A percentile compares a stretch with the other conserved stretches of the same genome.
phyloP scores from a whole-genome alignment of 2,113 vertebrate genomes.

The Zeus faber region DNA sequence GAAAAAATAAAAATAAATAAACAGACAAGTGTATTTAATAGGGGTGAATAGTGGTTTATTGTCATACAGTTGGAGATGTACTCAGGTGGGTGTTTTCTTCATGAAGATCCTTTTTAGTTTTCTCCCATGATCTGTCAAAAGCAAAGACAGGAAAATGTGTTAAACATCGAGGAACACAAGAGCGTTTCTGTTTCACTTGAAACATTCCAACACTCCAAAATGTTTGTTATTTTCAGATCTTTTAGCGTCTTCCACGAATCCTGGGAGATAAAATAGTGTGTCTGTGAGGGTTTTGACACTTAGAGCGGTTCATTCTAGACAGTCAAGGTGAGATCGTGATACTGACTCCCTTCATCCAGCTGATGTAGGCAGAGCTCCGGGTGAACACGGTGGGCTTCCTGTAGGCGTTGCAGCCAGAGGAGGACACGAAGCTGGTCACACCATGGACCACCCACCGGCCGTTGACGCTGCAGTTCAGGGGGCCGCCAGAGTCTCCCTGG shows the following conservation, averaged over 20 bases:
- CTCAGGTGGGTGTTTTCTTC: slow-evolving; percentile 33
- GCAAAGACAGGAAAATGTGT: too few relatives aligned
- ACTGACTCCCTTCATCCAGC: slow-evolving; percentile 84
- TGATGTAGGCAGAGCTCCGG: slow-evolving; percentile 81
- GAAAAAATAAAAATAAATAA: background rate
- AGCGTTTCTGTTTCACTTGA: too few relatives aligned
- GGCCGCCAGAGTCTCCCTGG: slow-evolving; percentile 89
- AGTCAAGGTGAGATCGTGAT: slow-evolving; percentile 17
- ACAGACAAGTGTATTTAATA: background rate
- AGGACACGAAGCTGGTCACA: slow-evolving; percentile 88
- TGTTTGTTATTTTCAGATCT: too few relatives aligned
- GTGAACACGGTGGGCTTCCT: slow-evolving; percentile 90
- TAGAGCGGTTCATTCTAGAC: too few relatives aligned
- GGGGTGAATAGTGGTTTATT: slow-evolving; percentile 47
- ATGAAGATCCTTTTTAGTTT: slow-evolving; percentile 32
- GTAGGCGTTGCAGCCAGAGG: slow-evolving; percentile 76
- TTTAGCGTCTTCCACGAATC: too few relatives aligned
- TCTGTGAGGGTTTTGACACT: too few relatives aligned
- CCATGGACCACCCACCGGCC: slow-evolving; percentile 81
- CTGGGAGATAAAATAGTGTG: too few relatives aligned
- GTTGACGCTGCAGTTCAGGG: slow-evolving; percentile 80
- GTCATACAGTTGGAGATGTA: background rate
- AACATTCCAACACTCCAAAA: too few relatives aligned
- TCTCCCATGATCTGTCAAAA: slow-evolving; percentile 66
- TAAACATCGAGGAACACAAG: too few relatives aligned